Evolutionary conservation across 2,888 invertebrate genomes (phyloP).

Genomic region (Dryadula phaetusa): DNA sequence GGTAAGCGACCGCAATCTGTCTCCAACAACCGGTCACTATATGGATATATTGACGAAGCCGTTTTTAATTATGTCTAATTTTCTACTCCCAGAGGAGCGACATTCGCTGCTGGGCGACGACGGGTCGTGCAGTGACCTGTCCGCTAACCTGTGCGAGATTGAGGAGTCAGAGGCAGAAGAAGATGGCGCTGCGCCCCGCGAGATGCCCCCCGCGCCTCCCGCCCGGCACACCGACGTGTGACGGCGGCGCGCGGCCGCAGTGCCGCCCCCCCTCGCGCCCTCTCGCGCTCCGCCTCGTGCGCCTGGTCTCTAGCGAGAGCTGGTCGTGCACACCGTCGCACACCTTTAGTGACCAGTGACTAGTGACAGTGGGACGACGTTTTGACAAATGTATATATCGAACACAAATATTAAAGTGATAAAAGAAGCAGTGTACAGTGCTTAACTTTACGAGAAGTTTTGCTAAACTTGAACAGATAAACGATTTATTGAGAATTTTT

Average conservation of each 20-base stretch:
- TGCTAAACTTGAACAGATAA: background rate
- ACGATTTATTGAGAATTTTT: background rate
- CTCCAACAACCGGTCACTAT: no score
- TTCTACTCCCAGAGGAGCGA: conserved; percentile 85
- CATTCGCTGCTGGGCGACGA: conserved; percentile 87
- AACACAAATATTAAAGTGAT: background rate
- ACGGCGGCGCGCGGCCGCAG: conserved; percentile 62
- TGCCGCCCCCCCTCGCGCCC: conserved; percentile 46
- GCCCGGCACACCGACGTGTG: conserved; percentile 71
- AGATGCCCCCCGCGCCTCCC: conserved; percentile 43
- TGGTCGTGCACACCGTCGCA: conserved; percentile 5
- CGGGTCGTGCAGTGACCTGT: conserved; percentile 92
- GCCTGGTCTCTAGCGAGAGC: conserved; percentile 30
- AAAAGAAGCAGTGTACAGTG: conserved; percentile 8
- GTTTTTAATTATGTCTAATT: no score
- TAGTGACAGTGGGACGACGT: background rate
- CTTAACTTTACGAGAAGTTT: conserved; percentile 5
- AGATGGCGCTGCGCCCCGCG: conserved; percentile 30
- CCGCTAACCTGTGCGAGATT: conserved; percentile 95
- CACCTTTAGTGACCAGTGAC: background rate
- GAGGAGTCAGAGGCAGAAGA: conserved; percentile 93
- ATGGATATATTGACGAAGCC: no score
- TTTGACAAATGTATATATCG: background rate
- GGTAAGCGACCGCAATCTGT: conserved; percentile 65
- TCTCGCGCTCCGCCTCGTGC: conserved; percentile 46